These are phyloP conservation scores for Caenorhabditis inopinata DNA, from an alignment of 1,140 invertebrate genomes.

Conservation along the genomic window DNA sequence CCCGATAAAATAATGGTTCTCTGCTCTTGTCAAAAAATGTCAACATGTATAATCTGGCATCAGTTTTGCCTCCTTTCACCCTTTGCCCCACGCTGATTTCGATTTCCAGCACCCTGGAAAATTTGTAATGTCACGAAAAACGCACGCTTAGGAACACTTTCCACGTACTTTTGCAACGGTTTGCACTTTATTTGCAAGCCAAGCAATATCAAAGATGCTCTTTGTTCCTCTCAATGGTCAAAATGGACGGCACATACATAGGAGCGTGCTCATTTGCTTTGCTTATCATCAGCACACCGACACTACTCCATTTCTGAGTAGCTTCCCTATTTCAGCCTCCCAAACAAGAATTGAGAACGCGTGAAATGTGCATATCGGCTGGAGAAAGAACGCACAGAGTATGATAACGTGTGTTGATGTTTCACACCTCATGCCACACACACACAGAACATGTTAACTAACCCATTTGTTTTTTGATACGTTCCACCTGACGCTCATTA, in stretches of 20 bases:
- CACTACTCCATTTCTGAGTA: background rate
- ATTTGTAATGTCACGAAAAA: background rate
- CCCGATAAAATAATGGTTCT: background rate
- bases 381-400: background rate
- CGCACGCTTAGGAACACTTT: background rate
- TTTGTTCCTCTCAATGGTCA: background rate
- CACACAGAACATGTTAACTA: background rate
- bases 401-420: slow-evolving; percentile 6
- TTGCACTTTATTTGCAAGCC: slow-evolving; percentile 11
- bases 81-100: background rate
- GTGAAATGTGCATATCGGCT: background rate
- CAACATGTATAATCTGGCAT: slow-evolving; percentile 13
- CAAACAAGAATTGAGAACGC: background rate
- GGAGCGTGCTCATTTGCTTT: background rate
- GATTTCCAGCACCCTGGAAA: background rate
- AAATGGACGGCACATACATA: background rate
- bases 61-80: background rate
- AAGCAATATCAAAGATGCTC: slow-evolving; percentile 8
- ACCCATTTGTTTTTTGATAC: too few species aligned
- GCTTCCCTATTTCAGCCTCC: background rate
- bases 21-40: slow-evolving; percentile 14
- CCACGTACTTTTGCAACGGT: slow-evolving; percentile 7
- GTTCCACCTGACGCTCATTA: background rate
- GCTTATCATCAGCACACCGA: slow-evolving; percentile 17
- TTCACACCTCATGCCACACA: slow-evolving; percentile 2